Conservation (phyloP, 92 coral and sea anemone species). For the Parazoanthus darwini region DNA sequence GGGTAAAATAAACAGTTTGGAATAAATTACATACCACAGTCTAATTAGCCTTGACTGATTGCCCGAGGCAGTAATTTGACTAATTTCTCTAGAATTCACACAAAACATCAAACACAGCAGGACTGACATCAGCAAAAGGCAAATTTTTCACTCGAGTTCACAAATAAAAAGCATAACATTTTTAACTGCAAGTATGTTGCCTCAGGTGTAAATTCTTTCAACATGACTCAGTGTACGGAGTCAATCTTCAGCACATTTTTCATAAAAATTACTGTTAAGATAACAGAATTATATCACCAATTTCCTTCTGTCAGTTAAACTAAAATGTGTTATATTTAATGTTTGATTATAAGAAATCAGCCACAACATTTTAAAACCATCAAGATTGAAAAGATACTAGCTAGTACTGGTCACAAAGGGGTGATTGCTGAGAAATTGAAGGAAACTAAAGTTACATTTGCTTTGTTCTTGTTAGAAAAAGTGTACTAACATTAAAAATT, state of each 20-base stretch:
- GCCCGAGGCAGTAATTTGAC: not conserved
- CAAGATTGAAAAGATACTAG: no score
- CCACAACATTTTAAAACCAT: no score
- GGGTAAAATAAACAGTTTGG: not conserved
- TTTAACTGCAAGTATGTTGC: slow-evolving; percentile 7
- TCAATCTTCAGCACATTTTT: not conserved
- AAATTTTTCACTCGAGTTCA: not conserved
- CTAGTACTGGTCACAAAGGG: no score
- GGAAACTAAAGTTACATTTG: not conserved
- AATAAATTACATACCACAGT: no score
- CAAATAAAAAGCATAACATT: not conserved
- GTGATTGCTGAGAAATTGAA: not conserved
- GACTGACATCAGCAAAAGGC: not conserved
- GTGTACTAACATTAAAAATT: not conserved
- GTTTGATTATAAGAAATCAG: no score
- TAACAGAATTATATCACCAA: no score
- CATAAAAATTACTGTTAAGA: no score
- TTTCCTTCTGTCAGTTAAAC: no score
- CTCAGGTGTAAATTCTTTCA: slow-evolving; percentile 1
- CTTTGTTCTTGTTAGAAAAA: no score
- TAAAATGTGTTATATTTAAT: no score
- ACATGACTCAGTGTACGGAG: not conserved
- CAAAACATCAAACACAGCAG: slow-evolving; percentile 8
- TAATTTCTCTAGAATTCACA: slow-evolving; percentile 16
- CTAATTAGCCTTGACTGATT: not conserved